A percentile compares a stretch with the other conserved stretches of the same genome.
phyloP scores from a whole-genome alignment of 2,888 invertebrate genomes.

The Dioctria rufipes region DNA sequence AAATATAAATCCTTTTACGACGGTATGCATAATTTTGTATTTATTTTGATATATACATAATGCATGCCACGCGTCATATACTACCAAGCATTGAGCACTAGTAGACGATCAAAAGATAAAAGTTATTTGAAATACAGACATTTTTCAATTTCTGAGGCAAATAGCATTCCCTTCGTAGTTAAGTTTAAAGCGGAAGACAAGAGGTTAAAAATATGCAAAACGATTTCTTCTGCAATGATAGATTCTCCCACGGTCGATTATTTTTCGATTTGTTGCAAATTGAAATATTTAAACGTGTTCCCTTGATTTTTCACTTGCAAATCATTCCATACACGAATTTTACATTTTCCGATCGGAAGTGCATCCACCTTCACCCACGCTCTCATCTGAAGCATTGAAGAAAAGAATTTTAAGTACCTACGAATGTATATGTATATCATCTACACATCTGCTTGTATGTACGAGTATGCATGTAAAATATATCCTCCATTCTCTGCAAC shows the following conservation, averaged over 20 bases:
- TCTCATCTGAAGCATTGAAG: too few relatives aligned
- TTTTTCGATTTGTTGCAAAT: constrained; percentile 43
- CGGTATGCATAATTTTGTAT: too few relatives aligned
- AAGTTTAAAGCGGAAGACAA: constrained; percentile 22
- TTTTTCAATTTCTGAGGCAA: constrained; percentile 1
- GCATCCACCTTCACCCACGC: too few relatives aligned
- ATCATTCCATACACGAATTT: neutral
- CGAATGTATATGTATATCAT: too few relatives aligned
- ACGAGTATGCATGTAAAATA: too few relatives aligned
- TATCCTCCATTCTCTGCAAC: too few relatives aligned
- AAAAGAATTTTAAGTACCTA: too few relatives aligned
- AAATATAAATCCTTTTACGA: too few relatives aligned
- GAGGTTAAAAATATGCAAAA: neutral
- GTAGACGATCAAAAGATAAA: neutral
- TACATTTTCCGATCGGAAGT: neutral
- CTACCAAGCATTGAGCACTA: too few relatives aligned
- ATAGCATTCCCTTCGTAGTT: constrained; percentile 11
- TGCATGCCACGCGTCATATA: too few relatives aligned
- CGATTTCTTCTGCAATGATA: neutral
- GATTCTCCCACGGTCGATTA: constrained; percentile 3
- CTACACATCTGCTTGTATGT: too few relatives aligned
- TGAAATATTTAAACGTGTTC: constrained; percentile 39
- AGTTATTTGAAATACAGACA: neutral
- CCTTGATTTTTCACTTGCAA: neutral
- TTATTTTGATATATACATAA: too few relatives aligned